Conservation (phyloP, 1,140 invertebrate species). For the Drosophila willistoni region DNA sequence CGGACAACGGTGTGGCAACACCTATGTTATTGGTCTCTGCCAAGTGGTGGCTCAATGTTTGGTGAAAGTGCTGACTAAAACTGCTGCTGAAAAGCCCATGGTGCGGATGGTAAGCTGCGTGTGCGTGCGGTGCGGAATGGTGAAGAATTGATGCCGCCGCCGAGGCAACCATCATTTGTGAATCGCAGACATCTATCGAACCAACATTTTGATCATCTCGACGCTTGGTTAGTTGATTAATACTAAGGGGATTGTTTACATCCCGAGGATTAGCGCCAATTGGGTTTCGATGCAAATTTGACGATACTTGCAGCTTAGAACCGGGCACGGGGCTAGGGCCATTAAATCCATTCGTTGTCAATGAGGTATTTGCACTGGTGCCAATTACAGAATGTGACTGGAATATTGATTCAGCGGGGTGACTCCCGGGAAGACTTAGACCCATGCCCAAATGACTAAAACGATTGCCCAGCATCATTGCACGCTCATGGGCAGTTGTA, state of each 20-base stretch:
- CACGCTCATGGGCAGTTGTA: slow-evolving; percentile 43
- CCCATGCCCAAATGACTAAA: slow-evolving; percentile 79
- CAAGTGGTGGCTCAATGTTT: slow-evolving; percentile 63
- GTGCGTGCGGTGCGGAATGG: slow-evolving; percentile 27
- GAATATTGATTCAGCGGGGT: slow-evolving; percentile 42
- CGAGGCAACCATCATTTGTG: slow-evolving; percentile 17
- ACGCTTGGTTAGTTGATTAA: slow-evolving; percentile 91
- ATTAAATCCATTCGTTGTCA: slow-evolving; percentile 39
- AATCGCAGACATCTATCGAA: slow-evolving; percentile 16
- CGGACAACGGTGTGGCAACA: slow-evolving; percentile 23
- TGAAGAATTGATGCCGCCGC: slow-evolving; percentile 30
- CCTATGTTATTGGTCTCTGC: slow-evolving; percentile 19
- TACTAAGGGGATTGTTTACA: slow-evolving; percentile 94
- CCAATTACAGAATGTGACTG: slow-evolving; percentile 26
- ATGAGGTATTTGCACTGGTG: slow-evolving; percentile 37
- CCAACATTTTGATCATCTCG: slow-evolving; percentile 49
- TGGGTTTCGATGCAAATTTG: slow-evolving; percentile 85
- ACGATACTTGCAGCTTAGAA: slow-evolving; percentile 22
- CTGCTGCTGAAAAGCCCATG: slow-evolving; percentile 55
- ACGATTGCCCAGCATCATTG: slow-evolving; percentile 71
- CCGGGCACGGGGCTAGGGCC: slow-evolving; percentile 17
- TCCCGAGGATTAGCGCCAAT: slow-evolving; percentile 95
- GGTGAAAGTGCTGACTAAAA: slow-evolving; percentile 71
- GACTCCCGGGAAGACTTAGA: slow-evolving; percentile 34
- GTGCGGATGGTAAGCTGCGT: slow-evolving; percentile 32